phyloP scores from a whole-genome alignment of 1,140 invertebrate species.

The Catajapyx aquilonaris region DNA sequence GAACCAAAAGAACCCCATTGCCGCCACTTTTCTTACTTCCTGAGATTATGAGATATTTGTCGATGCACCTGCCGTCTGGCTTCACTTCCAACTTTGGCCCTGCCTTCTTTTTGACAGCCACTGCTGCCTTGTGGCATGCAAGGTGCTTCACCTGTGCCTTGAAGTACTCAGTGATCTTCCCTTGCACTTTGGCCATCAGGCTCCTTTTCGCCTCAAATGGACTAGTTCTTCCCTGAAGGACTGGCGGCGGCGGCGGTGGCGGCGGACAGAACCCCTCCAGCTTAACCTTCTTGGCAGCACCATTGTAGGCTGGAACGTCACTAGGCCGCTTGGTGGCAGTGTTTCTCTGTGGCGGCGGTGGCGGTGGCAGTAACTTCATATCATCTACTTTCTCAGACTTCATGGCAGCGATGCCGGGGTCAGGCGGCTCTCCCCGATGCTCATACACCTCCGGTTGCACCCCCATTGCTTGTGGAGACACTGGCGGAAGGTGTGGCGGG shows the following conservation, averaged over 20 bases:
- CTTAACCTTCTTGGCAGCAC: background rate
- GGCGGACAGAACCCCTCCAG: background rate
- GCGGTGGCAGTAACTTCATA: constrained; percentile 7
- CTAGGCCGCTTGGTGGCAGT: too few species aligned
- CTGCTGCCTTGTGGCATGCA: too few species aligned
- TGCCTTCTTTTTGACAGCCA: background rate
- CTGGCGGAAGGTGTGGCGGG: too few species aligned
- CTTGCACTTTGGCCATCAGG: constrained; percentile 22
- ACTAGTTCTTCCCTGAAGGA: too few species aligned
- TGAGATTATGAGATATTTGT: constrained; percentile 1
- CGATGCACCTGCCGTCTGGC: background rate
- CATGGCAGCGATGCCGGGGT: too few species aligned
- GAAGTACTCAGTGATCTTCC: constrained; percentile 60
- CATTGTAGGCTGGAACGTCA: background rate
- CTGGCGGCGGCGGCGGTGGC: too few species aligned
- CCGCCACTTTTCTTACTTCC: background rate
- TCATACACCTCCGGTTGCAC: too few species aligned
- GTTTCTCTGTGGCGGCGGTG: constrained; percentile 7
- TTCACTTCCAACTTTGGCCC: background rate
- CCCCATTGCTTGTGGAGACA: too few species aligned
- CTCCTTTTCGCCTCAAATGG: too few species aligned
- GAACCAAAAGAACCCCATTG: too few species aligned
- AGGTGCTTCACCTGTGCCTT: constrained; percentile 51
- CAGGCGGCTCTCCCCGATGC: too few species aligned
- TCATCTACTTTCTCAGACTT: too few species aligned